These are phyloP conservation scores for Coelinius sp. DNA, from an alignment of 2,888 invertebrate species.

Conservation along the genomic window DNA sequence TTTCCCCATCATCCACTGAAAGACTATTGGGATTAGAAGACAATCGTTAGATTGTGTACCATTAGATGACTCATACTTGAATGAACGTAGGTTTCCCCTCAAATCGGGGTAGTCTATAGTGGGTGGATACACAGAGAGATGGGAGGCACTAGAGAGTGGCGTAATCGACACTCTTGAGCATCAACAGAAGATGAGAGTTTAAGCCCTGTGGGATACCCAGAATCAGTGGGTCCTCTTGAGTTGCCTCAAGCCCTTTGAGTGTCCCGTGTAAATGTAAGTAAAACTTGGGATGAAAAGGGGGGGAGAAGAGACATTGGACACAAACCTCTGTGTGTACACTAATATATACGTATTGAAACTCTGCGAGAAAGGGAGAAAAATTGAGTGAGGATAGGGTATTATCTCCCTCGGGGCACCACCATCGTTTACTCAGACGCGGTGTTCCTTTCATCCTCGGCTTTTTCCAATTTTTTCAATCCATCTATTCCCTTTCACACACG, in stretches of 20 bases:
- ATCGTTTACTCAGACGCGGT: constrained; percentile 25
- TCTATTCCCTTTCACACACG: neutral
- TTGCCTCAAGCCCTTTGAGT: constrained; percentile 8
- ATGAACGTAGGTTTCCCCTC: neutral
- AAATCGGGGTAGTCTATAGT: constrained; percentile 9
- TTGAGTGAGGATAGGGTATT: constrained; percentile 9
- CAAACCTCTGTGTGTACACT: neutral
- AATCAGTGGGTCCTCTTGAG: neutral
- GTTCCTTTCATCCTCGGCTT: constrained; percentile 7
- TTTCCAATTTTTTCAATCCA: constrained; percentile 14
- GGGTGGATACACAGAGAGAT: neutral
- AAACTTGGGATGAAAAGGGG: neutral
- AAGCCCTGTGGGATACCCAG: constrained; percentile 17
- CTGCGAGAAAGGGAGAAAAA: neutral
- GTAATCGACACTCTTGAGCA: constrained; percentile 29
- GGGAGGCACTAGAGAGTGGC: constrained; percentile 1
- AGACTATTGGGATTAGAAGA: neutral
- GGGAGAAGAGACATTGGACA: neutral
- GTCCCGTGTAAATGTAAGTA: neutral
- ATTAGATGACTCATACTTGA: constrained; percentile 28
- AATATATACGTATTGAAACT: neutral
- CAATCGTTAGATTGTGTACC: constrained; percentile 6
- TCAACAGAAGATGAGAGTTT: neutral
- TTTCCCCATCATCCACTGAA: neutral
- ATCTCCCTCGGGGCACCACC: constrained; percentile 2